Evolutionary conservation across 2,888 invertebrate genomes (phyloP).

Genomic region (Drosophila quinaria): DNA sequence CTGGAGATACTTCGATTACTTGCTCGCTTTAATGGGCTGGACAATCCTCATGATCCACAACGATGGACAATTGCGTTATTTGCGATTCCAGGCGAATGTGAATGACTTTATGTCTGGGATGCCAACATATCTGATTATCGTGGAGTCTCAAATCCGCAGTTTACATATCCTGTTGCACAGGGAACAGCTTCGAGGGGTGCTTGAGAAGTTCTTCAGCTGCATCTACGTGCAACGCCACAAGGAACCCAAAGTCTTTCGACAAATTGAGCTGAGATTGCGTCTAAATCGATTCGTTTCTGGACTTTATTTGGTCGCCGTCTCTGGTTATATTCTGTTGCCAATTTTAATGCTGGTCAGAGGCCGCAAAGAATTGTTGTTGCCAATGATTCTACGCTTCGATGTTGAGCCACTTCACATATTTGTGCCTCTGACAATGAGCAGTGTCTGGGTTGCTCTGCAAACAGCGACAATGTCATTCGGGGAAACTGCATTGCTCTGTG

Average conservation of each 20-base stretch:
- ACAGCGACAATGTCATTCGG: slow-evolving; percentile 65
- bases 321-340: slow-evolving; percentile 52
- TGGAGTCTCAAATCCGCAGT: slow-evolving; percentile 70
- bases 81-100: slow-evolving; percentile 55
- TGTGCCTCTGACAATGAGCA: slow-evolving; percentile 51
- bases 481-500: slow-evolving; percentile 69
- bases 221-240: slow-evolving; percentile 71
- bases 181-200: slow-evolving; percentile 51
- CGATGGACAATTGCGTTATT: slow-evolving; percentile 71
- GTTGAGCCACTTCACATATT: slow-evolving; percentile 54
- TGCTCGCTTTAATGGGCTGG: slow-evolving; percentile 46
- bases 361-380: slow-evolving; percentile 46
- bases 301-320: slow-evolving; percentile 53
- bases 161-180: slow-evolving; percentile 55
- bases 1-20: slow-evolving; percentile 49
- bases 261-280: slow-evolving; percentile 52
- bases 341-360: slow-evolving; percentile 46
- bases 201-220: slow-evolving; percentile 60
- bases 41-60: slow-evolving; percentile 56
- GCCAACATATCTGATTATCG: slow-evolving; percentile 72
- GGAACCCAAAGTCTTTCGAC: slow-evolving; percentile 42
- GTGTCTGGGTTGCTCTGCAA: slow-evolving; percentile 65
- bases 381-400: slow-evolving; percentile 62
- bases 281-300: slow-evolving; percentile 57
- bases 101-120: slow-evolving; percentile 69